A percentile compares a stretch with the other conserved stretches of the same genome.
These are phyloP conservation scores for Phaethon lepturus DNA, from an alignment of 2,113 vertebrate species.

Conservation along the genomic window DNA sequence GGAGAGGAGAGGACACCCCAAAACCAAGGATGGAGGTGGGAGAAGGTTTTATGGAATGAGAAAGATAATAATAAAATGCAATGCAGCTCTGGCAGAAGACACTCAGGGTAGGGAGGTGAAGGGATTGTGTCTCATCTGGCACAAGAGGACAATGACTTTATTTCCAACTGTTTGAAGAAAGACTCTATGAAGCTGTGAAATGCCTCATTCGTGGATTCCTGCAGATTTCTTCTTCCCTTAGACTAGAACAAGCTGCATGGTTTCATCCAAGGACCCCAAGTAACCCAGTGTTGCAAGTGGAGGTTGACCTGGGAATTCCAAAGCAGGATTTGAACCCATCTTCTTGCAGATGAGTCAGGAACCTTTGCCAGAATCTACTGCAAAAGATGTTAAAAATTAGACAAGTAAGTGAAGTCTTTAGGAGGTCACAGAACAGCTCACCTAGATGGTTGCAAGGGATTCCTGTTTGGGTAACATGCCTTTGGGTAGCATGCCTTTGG, in stretches of 20 bases:
- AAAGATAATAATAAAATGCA: background rate
- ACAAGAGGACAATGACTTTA: background rate
- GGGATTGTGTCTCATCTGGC: background rate
- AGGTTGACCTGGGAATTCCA: background rate
- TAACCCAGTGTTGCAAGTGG: background rate
- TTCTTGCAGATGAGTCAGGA: background rate
- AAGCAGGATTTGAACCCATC: background rate
- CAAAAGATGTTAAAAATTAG: background rate
- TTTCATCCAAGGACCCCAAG: background rate
- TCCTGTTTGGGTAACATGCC: fast-evolving
- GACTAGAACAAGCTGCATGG: background rate
- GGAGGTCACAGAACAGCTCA: background rate
- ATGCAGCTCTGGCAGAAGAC: background rate
- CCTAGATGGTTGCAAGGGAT: background rate
- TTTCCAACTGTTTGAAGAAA: background rate
- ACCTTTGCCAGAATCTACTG: background rate
- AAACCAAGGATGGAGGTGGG: background rate
- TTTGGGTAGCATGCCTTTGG: fast-evolving
- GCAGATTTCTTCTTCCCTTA: background rate
- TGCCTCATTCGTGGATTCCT: background rate
- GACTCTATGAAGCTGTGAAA: background rate
- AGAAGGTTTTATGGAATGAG: background rate
- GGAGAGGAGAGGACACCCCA: background rate
- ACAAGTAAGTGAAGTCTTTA: background rate
- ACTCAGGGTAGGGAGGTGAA: background rate